phyloP scores from a whole-genome alignment of 2,888 invertebrate genomes.

The Eulithis prunata region DNA sequence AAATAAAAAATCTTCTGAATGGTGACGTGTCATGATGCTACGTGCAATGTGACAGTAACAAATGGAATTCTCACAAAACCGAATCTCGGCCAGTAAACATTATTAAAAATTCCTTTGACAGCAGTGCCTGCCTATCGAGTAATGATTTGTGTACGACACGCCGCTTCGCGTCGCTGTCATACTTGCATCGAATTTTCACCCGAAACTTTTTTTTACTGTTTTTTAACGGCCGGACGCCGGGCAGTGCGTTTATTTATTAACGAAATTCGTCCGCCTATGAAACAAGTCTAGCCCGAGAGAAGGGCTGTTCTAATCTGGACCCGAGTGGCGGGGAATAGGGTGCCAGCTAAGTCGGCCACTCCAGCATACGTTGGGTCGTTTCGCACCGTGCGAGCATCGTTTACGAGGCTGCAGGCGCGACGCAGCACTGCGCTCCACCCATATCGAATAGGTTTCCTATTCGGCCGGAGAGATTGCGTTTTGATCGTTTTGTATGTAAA shows the following conservation, averaged over 20 bases:
- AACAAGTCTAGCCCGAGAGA: slow-evolving; percentile 58
- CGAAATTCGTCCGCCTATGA: slow-evolving; percentile 79
- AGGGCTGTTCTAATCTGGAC: slow-evolving; percentile 45
- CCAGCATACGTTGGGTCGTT: slow-evolving; percentile 54
- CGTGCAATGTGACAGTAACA: slow-evolving; percentile 51
- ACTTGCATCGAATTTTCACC: slow-evolving; percentile 80
- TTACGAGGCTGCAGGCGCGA: slow-evolving; percentile 80
- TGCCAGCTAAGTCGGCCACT: slow-evolving; percentile 44
- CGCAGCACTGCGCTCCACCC: slow-evolving; percentile 78
- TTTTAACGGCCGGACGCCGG: slow-evolving; percentile 68
- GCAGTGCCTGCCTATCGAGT: slow-evolving; percentile 68
- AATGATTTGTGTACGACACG: slow-evolving; percentile 77
- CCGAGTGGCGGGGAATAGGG: slow-evolving; percentile 54
- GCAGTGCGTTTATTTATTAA: slow-evolving; percentile 83
- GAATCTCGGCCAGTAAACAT: slow-evolving; percentile 70
- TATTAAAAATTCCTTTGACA: slow-evolving; percentile 82
- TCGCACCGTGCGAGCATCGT: slow-evolving; percentile 59
- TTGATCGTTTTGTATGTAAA: slow-evolving; percentile 82
- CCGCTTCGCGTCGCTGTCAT: slow-evolving; percentile 63
- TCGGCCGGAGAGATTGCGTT: slow-evolving; percentile 79
- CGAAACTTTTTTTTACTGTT: slow-evolving; percentile 68
- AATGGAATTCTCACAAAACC: slow-evolving; percentile 60
- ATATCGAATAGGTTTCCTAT: slow-evolving; percentile 83
- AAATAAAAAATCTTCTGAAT: slow-evolving; percentile 53
- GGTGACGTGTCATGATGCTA: slow-evolving; percentile 47